phyloP scores from a whole-genome alignment of 2,113 vertebrate species.

The Gambusia affinis region DNA sequence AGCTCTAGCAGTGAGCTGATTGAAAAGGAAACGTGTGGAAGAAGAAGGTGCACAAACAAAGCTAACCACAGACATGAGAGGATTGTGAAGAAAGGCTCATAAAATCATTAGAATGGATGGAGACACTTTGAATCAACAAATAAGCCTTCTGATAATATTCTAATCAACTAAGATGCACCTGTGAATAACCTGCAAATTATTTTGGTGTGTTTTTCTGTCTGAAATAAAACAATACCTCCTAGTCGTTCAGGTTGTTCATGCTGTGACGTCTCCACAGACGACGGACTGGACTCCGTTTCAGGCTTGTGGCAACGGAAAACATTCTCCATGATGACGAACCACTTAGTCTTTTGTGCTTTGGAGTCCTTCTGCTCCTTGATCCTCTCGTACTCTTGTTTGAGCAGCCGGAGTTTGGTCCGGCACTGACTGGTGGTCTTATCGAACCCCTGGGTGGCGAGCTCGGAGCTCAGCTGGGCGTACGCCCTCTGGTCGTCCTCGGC shows the following conservation, averaged over 20 bases:
- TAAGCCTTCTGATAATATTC: neutral
- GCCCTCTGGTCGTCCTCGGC: conserved; percentile 8
- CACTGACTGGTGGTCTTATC: conserved; percentile 43
- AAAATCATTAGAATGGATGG: too few species aligned
- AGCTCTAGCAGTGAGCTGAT: too few species aligned
- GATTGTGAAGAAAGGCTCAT: too few species aligned
- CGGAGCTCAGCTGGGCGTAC: conserved; percentile 37
- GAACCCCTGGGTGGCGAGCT: conserved; percentile 43
- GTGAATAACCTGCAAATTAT: neutral
- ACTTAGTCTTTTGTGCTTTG: conserved; percentile 5
- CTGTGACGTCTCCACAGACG: conserved; percentile 8
- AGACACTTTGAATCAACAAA: neutral
- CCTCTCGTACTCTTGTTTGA: conserved; percentile 27
- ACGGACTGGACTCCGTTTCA: neutral
- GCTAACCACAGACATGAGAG: too few species aligned
- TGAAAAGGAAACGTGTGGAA: too few species aligned
- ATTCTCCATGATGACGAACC: conserved; percentile 40
- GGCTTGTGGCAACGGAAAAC: neutral
- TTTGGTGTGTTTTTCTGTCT: neutral
- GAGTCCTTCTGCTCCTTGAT: conserved; percentile 2
- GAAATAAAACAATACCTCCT: conserved; percentile 10
- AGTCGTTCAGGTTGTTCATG: neutral
- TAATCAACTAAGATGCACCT: neutral
- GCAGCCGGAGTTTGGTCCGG: conserved; percentile 20
- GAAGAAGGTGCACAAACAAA: too few species aligned